phyloP scores from a whole-genome alignment of 1,140 invertebrate species.

The Trachymyrmex cornetzi region DNA sequence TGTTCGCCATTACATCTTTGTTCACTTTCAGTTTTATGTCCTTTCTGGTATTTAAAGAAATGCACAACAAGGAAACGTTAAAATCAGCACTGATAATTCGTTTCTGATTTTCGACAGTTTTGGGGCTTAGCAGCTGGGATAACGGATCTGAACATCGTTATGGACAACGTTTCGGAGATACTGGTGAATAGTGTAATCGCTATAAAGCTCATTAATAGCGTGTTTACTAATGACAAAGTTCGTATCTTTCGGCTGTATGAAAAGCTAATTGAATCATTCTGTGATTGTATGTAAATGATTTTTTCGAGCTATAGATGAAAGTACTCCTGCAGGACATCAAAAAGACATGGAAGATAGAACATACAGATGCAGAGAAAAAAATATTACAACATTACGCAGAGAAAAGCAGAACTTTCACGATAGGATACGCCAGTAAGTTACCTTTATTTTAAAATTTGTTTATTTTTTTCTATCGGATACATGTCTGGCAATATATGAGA shows the following conservation, averaged over 20 bases:
- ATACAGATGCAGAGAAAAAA: background rate
- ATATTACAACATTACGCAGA: constrained; percentile 35
- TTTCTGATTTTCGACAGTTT: background rate
- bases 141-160: constrained; percentile 25
- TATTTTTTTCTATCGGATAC: background rate
- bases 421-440: constrained; percentile 8
- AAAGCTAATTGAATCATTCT: background rate
- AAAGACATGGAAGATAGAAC: background rate
- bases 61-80: no score
- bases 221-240: constrained; percentile 34
- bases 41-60: constrained; percentile 7
- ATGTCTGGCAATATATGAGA: background rate
- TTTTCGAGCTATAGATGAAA: constrained; percentile 35
- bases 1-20: background rate
- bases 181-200: background rate
- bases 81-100: background rate
- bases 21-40: constrained; percentile 8
- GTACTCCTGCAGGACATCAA: constrained; percentile 3
- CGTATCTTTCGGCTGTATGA: background rate
- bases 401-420: background rate
- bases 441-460: background rate
- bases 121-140: constrained; percentile 18
- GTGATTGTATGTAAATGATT: background rate
- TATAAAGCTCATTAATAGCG: constrained; percentile 21
- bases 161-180: constrained; percentile 9